Evolutionary conservation across 2,797 vertebrate species (phyloP), one percentile per base, ranked within the genome.

Genomic region (Melanitta fusca): DNA sequence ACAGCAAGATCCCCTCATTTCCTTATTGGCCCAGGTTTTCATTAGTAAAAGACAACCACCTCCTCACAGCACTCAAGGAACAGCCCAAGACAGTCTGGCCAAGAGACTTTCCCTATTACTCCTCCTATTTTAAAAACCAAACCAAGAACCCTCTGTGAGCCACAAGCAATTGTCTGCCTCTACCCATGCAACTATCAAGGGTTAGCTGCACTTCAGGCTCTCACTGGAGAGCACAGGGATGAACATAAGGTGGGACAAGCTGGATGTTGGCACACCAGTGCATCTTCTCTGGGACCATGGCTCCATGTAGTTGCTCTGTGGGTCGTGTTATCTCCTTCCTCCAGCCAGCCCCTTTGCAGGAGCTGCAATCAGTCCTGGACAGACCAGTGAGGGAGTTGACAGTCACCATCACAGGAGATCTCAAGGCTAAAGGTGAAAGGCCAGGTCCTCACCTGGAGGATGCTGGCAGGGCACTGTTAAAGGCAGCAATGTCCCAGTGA

Each of bases 361-460:
- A 61, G 36, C 32, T 72, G 38, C 45, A 51, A 12, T 51, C 43
- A 61, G 27, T 20, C 69, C 57, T 47, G 45, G 41, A 28, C 9
- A 30, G 34, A 28, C 10, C 66, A 86, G 11, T 5, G n/a, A 66
- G 30, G 27, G 36, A 62, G 39, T 19, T 39, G 66, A 70, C 30
- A 71, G 32, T 19, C 34, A 56, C 21, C 13, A 10, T 5, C 64
- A 47, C 36, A 12, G 0, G 0, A 78, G 12, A 18, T 18, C 21
- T 81, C 38, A 15, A 27, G 51, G 54, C 20, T 81, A 36, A 38
- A 75, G 30, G 34, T 13, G 6, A 9, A 71, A 47, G 34, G 22
- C 19, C 17, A 39, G 12, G 34, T 86, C n/a, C 34, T 54, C 47
- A 36, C 18, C 6, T 47, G 49, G 20, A 61, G n/a, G 47, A 54